Evolutionary conservation across 2,797 vertebrate genomes (phyloP).

Genomic region (Heteromormyrus szaboi): DNA sequence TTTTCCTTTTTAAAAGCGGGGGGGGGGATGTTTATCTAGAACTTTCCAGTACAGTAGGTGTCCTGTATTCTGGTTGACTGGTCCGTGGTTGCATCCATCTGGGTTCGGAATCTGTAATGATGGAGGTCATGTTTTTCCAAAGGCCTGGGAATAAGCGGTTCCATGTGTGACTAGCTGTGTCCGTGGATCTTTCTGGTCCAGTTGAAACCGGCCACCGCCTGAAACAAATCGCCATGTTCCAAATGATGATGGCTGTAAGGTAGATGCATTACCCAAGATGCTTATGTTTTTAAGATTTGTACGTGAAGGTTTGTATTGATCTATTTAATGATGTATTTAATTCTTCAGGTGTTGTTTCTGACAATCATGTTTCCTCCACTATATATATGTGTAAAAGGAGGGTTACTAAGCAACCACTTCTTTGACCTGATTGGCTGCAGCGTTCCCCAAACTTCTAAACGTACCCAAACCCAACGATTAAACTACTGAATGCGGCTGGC

Average conservation of each 20-base stretch:
- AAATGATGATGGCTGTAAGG: not conserved
- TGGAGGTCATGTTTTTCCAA: not conserved
- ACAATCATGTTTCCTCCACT: not conserved
- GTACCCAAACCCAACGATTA: not conserved
- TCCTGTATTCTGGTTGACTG: constrained; percentile 23
- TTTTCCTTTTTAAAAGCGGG: not conserved
- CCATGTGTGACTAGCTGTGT: constrained; percentile 16
- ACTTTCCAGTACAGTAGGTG: constrained; percentile 23
- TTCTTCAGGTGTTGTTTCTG: constrained; percentile 10
- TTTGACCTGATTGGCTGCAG: not conserved
- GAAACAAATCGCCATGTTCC: not conserved
- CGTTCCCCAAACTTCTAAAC: not conserved
- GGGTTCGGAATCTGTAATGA: not conserved
- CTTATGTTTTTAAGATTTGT: not conserved
- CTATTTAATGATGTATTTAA: constrained; percentile 7
- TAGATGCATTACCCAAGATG: not conserved
- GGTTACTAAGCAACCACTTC: not conserved
- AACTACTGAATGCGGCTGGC: constrained; percentile 3
- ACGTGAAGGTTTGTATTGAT: not conserved
- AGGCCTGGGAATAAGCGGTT: not conserved
- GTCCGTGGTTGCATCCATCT: constrained; percentile 31
- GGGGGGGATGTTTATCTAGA: not conserved
- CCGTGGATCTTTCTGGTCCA: constrained; percentile 26
- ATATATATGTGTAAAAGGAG: not conserved
- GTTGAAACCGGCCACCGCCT: not conserved